These are phyloP conservation scores for Physocephala rufipes DNA, from an alignment of 2,888 invertebrate species.

Conservation along the genomic window DNA sequence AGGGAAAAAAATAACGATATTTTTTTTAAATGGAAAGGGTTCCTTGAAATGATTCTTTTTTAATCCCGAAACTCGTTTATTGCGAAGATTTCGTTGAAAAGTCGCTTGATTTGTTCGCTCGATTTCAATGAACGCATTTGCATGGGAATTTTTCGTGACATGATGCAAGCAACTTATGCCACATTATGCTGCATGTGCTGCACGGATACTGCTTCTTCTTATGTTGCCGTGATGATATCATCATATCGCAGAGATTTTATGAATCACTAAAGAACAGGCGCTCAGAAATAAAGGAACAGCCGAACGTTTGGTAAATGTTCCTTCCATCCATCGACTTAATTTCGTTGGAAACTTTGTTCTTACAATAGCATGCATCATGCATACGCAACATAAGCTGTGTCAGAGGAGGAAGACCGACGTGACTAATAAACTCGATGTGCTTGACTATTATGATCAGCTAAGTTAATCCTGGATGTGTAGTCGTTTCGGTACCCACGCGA, in stretches of 20 bases:
- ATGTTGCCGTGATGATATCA: conserved; percentile 43
- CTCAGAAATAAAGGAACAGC: conserved; percentile 39
- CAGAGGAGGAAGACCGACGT: no score
- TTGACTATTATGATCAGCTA: not conserved
- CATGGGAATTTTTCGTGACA: not conserved
- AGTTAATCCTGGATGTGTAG: no score
- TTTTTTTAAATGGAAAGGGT: no score
- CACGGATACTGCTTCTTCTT: not conserved
- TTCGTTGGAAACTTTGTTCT: not conserved
- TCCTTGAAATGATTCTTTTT: no score
- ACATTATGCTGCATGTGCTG: conserved; percentile 2
- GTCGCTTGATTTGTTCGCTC: no score
- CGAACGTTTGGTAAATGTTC: not conserved
- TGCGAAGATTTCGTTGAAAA: no score
- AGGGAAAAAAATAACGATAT: no score
- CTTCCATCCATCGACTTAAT: not conserved
- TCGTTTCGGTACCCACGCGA: no score
- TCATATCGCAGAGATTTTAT: conserved; percentile 54
- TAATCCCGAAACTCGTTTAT: no score
- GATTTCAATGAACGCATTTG: no score
- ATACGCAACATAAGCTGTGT: no score
- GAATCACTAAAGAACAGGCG: conserved; percentile 56
- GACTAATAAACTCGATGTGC: no score
- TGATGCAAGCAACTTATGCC: conserved; percentile 44
- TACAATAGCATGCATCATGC: not conserved